Conservation (phyloP, 2,797 vertebrate species). For the Malacoctenus gilli region DNA sequence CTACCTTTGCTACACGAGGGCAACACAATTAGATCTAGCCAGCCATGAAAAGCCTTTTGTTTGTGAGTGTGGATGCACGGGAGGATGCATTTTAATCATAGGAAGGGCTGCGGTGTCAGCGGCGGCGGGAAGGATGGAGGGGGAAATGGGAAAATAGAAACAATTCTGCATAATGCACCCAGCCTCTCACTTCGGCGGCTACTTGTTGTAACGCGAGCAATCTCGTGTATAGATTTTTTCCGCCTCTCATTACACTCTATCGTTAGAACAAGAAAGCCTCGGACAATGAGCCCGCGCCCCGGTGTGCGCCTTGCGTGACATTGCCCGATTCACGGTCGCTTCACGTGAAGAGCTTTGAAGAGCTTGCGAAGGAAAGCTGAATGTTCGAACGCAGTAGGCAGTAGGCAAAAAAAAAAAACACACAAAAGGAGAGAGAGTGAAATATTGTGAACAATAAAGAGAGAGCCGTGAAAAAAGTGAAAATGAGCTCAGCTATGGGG, state of each 20-base stretch:
- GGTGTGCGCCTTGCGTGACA: conserved; percentile 8
- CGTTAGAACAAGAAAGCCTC: conserved; percentile 39
- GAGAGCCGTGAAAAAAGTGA: conserved; percentile 42
- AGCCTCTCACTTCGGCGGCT: conserved; percentile 35
- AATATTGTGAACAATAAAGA: conserved; percentile 43
- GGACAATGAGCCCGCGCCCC: conserved; percentile 38
- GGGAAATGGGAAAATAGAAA: conserved; percentile 36
- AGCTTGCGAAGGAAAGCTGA: neutral
- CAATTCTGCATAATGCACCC: conserved; percentile 35
- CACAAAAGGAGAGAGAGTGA: neutral
- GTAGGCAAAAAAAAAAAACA: too few relatives aligned
- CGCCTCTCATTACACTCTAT: conserved; percentile 49
- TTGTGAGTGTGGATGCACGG: conserved; percentile 53
- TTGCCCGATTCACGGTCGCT: conserved; percentile 16
- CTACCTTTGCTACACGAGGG: conserved; percentile 66
- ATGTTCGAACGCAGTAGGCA: too few relatives aligned
- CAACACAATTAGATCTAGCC: conserved; percentile 73
- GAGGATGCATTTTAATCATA: conserved; percentile 71
- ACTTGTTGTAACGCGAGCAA: conserved; percentile 44
- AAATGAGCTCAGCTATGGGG: conserved; percentile 52
- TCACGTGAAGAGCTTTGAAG: conserved; percentile 12
- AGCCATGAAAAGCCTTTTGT: conserved; percentile 74
- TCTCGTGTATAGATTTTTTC: conserved; percentile 55
- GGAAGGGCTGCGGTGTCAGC: conserved; percentile 27
- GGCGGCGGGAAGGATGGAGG: conserved; percentile 4